These are phyloP conservation scores for Salarias fasciatus DNA, from an alignment of 2,797 vertebrate genomes.

Conservation along the genomic window DNA sequence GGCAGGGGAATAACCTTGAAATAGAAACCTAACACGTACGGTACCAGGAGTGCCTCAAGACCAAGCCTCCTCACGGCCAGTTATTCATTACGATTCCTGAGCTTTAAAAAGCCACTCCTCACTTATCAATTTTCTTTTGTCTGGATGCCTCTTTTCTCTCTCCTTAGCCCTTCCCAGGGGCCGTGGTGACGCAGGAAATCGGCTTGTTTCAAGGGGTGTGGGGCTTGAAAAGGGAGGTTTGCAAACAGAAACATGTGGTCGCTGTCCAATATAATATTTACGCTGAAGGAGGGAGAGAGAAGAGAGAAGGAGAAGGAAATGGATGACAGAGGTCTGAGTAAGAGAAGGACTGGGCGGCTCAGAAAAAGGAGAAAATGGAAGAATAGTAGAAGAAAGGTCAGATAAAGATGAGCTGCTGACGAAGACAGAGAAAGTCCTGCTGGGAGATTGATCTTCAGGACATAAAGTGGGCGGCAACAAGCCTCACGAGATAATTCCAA, in stretches of 20 bases:
- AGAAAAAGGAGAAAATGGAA: constrained; percentile 2
- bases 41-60: not conserved
- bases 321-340: constrained; percentile 9
- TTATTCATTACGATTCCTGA: constrained; percentile 21
- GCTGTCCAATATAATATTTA: constrained; percentile 59
- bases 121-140: constrained; percentile 21
- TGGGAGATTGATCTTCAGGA: constrained; percentile 8
- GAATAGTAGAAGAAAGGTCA: constrained; percentile 5
- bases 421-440: constrained; percentile 4
- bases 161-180: constrained; percentile 37
- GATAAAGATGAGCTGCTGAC: not conserved
- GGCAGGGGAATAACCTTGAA: not conserved
- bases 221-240: constrained; percentile 51
- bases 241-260: constrained; percentile 71
- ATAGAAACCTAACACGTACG: not conserved
- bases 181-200: constrained; percentile 45
- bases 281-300: constrained; percentile 33
- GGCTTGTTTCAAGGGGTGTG: constrained; percentile 70
- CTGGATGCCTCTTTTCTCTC: constrained; percentile 26
- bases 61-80: constrained; percentile 10
- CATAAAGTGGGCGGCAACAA: constrained; percentile 12
- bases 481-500: constrained; percentile 39
- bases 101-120: constrained; percentile 24
- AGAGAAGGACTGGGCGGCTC: constrained; percentile 6
- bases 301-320: constrained; percentile 18